A percentile compares a stretch with the other conserved stretches of the same genome.
Conservation (phyloP, 2,797 vertebrate genomes). For the Alcedo atthis region DNA sequence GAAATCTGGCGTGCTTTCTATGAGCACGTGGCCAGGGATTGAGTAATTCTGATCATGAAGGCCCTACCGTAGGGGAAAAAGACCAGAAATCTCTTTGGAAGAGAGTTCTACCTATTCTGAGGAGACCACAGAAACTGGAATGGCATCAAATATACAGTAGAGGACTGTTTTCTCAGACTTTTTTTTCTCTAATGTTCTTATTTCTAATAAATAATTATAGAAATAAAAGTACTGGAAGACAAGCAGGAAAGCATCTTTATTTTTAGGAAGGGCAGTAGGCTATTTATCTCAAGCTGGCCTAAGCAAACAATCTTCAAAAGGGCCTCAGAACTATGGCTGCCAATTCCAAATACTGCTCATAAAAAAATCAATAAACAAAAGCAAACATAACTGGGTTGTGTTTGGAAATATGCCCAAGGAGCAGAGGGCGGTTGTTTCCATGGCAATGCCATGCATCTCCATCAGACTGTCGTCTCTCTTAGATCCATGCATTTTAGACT, state of each 20-base stretch:
- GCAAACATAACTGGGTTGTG: background rate
- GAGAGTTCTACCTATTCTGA: background rate
- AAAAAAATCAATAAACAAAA: constrained; percentile 34
- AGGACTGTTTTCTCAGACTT: background rate
- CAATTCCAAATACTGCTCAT: constrained; percentile 16
- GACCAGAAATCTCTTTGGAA: background rate
- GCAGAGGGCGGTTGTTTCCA: background rate
- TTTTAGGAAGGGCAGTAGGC: constrained; percentile 42
- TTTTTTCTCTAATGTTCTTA: background rate
- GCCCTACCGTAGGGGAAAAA: background rate
- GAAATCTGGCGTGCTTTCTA: background rate
- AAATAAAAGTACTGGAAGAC: constrained; percentile 16
- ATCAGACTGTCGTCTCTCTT: background rate
- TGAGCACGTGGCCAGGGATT: background rate
- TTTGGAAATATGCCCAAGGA: constrained; percentile 8
- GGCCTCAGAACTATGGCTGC: constrained; percentile 6
- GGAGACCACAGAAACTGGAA: background rate
- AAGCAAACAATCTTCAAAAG: constrained; percentile 52
- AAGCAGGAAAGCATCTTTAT: constrained; percentile 33
- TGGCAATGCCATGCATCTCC: background rate
- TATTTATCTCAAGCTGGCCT: constrained; percentile 37
- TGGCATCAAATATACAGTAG: background rate
- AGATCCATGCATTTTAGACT: background rate
- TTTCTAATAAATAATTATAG: constrained; percentile 19
- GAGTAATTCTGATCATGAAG: background rate